A percentile compares a stretch with the other conserved stretches of the same genome.
Conservation (phyloP, 2,888 invertebrate genomes). For the Atrina japonica region DNA sequence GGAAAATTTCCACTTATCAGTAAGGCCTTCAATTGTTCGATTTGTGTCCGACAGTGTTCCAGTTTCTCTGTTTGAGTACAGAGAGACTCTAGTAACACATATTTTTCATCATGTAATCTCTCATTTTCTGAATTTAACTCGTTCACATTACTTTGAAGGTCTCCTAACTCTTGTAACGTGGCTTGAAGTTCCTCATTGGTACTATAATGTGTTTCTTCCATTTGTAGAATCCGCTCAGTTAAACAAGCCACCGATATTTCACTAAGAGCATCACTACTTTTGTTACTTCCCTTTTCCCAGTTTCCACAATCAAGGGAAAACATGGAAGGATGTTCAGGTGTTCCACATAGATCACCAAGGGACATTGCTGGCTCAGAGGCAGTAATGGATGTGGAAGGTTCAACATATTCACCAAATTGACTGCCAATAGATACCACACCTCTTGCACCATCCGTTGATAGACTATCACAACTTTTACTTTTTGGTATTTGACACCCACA, state of each 20-base stretch:
- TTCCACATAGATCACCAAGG: constrained; percentile 69
- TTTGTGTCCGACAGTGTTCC: constrained; percentile 91
- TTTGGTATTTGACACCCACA: constrained; percentile 50
- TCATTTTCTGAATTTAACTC: constrained; percentile 94
- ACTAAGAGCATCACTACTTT: constrained; percentile 86
- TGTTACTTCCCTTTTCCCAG: constrained; percentile 95
- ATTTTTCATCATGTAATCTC: constrained; percentile 92
- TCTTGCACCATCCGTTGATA: constrained; percentile 66
- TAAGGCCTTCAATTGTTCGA: constrained; percentile 91
- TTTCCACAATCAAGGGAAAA: constrained; percentile 63
- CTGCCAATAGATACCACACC: constrained; percentile 18
- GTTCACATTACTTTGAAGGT: constrained; percentile 91
- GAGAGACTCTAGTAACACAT: constrained; percentile 92
- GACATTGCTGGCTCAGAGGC: constrained; percentile 73
- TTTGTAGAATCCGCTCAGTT: constrained; percentile 95
- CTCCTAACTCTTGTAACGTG: constrained; percentile 94
- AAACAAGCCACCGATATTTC: constrained; percentile 92
- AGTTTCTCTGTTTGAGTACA: constrained; percentile 95
- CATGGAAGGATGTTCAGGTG: constrained; percentile 73
- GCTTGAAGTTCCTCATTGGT: constrained; percentile 86
- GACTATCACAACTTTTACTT: constrained; percentile 73
- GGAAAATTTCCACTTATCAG: constrained; percentile 78
- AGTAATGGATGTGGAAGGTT: constrained; percentile 62
- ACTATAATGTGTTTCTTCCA: constrained; percentile 92
- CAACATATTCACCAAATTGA: constrained; percentile 9